phyloP scores from a whole-genome alignment of 2,113 vertebrate genomes.

The Daubentonia madagascariensis region DNA sequence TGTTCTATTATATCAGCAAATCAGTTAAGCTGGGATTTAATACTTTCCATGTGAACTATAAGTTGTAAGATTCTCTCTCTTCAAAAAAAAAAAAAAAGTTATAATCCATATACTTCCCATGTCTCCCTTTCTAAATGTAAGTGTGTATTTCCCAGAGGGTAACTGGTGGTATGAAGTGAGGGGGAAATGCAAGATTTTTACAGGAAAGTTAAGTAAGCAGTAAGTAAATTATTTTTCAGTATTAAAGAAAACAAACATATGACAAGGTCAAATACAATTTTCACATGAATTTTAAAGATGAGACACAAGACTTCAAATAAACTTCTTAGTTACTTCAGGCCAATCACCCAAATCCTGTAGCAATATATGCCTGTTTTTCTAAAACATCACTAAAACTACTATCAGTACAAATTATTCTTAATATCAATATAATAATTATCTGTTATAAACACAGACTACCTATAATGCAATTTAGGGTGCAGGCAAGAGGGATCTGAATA shows the following conservation, averaged over 20 bases:
- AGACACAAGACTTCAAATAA: not conserved
- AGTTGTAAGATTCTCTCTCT: not conserved
- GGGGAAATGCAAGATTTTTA: not conserved
- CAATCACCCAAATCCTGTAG: not conserved
- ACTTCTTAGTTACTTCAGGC: not conserved
- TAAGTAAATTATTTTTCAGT: not conserved
- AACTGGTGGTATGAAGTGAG: not conserved
- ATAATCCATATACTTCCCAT: not conserved
- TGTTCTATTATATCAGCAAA: not conserved
- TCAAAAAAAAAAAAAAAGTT: not conserved
- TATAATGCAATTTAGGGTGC: not conserved
- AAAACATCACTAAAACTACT: not conserved
- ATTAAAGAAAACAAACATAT: not conserved
- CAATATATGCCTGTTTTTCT: not conserved
- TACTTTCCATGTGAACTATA: not conserved
- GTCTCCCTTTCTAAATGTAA: not conserved
- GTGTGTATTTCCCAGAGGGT: not conserved
- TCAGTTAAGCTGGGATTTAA: not conserved
- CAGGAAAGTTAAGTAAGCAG: not conserved
- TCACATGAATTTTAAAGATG: not conserved
- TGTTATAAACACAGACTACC: not conserved
- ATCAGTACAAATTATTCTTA: conserved; percentile 6
- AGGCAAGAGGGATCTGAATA: not conserved
- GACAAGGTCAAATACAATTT: not conserved
- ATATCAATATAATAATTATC: not conserved